Base-by-base conservation (phyloP, 2,113 vertebrate species). In the Ranitomeya variabilis region DNA sequence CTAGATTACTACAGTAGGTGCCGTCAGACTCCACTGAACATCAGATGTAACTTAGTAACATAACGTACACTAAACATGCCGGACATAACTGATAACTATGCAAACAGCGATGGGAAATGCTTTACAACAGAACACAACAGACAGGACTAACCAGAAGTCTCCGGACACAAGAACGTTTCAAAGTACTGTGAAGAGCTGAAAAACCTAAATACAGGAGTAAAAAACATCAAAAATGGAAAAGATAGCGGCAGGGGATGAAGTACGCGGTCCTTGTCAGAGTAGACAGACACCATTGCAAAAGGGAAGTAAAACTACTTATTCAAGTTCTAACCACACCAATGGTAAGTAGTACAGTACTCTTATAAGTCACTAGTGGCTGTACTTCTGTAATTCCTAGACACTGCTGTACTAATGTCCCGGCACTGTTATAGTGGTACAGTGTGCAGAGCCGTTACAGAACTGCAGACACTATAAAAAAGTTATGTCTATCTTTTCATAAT, bases 131-230 rank as follows among this genome's bases (percentile, higher is more conserved):
- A 84, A 59, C 81, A 89, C 79, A 73, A 85, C 51, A 84, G 81
- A 89, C 87, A 67, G 82, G 87, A 89, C 82, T 79, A 85, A 85
- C 87, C 73, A 69, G 87, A 84, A 84, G n/a, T 79, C 73, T 45
- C 81, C 31, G 8, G 52, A n/a, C 73, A 85, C 52, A 23, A 62
- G 54, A 66, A 55, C 16, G n/a, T 59, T 66, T 4, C 60, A 76
- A 83, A 15, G 55, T 77, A 37, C 21, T 18, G 19, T n/a, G 4
- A 66, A 69, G 26, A 84, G 18, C 14, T 23, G 14, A 55, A 59
- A 59, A 26, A 10, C 31, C 37, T 31, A 45, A 37, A 7, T 76
- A 74, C 26, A 45, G n/a, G 3, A 76, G 16, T 19, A n/a, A 45
- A 13, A 82, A 55, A n/a, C 16, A 55, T 57, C 8, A 78, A 14